Base-by-base conservation (phyloP, 2,113 vertebrate genomes). In the Marmota monax region DNA sequence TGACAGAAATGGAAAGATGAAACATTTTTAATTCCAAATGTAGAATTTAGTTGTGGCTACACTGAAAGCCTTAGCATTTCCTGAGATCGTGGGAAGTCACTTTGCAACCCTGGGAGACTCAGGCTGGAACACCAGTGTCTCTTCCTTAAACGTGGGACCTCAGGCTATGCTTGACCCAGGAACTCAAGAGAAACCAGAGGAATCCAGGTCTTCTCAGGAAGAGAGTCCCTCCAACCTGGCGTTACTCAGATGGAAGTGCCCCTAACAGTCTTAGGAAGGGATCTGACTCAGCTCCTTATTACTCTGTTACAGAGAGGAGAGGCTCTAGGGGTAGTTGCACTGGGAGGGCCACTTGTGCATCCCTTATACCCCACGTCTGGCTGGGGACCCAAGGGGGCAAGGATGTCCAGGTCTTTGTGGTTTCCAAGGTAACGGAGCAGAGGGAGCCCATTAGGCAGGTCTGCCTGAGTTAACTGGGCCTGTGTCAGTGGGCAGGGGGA, bases 281-380 rank as follows among this genome's bases (percentile, higher is more conserved):
- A 56, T 85, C 69, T 39, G 32, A 27, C 27, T 32, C 61, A 58
- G 29, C 17, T 2, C 42, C 29, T 27, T 70, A 34, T 61, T 5
- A 25, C 61, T 63, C 22, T 63, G 25, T 63, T 27, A 18, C n/a
- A 76, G 70, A 48, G 34, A 51, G 39, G 27, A 90, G 63, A 84
- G 7, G 23, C 45, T 17, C 2, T n/a, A 6, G 27, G 32, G 12
- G 1, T 25, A 3, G 1, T 25, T 7, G 39, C 51, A 16, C 5
- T 7, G 32, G 4, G 12, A 27, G 6, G 32, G 10, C 17, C 39
- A 42, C 16, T 58, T 82, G n/a, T 32, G 45, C 29, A 51, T 2
- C 6, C 17, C 22, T 42, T 4, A 7, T 22, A 27, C 11, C 23
- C 9, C 1, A 7, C 34, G 13, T 12, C 32, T 70, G 27, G 13